Conservation (phyloP, 2,113 vertebrate genomes). For the Lota lota region DNA sequence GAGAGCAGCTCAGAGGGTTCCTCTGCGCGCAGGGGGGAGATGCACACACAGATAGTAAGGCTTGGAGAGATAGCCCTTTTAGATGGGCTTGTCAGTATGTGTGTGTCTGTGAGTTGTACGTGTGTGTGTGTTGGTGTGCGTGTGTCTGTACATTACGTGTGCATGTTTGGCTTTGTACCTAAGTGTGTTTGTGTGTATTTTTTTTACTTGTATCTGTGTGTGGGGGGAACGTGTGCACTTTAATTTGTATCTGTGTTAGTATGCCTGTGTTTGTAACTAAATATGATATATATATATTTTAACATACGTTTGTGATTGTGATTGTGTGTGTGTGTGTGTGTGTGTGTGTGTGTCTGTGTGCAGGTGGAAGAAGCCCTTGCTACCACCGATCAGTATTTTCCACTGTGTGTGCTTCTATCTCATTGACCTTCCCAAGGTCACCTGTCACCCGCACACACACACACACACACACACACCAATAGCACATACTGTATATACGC, state of each 20-base stretch:
- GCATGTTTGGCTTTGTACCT: not conserved
- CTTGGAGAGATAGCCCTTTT: conserved; percentile 29
- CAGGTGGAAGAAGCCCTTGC: not conserved
- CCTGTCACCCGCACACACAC: not conserved
- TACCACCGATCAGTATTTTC: not conserved
- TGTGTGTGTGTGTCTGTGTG: not conserved
- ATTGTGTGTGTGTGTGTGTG: not conserved
- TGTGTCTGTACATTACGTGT: not conserved
- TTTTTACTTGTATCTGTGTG: no score
- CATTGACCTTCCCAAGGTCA: not conserved
- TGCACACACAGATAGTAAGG: not conserved
- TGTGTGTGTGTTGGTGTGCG: conserved; percentile 15
- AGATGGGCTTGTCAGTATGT: not conserved
- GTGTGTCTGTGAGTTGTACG: conserved; percentile 14
- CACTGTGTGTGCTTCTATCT: not conserved
- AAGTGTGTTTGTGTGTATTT: not conserved
- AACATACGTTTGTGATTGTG: not conserved
- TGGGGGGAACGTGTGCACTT: not conserved
- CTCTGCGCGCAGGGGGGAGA: conserved; percentile 1
- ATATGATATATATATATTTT: conserved; percentile 4
- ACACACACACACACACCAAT: not conserved
- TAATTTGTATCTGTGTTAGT: conserved; percentile 13
- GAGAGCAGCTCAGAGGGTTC: conserved; percentile 16
- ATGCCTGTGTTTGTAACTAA: conserved; percentile 1
- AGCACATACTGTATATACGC: no score